Conservation (phyloP, 2,797 vertebrate species). For the Mus caroli region DNA sequence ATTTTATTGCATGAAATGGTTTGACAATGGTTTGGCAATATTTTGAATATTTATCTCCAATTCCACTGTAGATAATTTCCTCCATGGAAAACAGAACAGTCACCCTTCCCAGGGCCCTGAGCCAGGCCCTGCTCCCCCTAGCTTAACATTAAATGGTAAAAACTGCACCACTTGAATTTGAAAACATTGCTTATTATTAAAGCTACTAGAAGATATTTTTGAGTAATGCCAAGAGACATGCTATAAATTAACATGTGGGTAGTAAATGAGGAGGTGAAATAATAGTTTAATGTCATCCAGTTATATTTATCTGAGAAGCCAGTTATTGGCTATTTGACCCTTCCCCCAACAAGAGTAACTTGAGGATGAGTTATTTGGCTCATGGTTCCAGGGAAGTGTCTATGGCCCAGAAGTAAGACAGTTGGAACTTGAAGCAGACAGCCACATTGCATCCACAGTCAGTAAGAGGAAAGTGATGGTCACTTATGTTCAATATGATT, state of each 20-base stretch:
- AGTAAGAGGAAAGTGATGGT: not conserved
- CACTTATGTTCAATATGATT: not conserved
- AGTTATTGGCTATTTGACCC: not conserved
- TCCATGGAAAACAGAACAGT: not conserved
- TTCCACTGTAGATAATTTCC: not conserved
- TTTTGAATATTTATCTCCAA: slow-evolving; percentile 42
- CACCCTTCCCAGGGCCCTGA: not conserved
- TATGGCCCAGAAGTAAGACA: not conserved
- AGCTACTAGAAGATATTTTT: slow-evolving; percentile 39
- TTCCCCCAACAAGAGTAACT: not conserved
- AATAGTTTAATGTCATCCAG: not conserved
- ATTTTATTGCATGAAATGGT: slow-evolving; percentile 59
- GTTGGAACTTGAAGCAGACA: not conserved
- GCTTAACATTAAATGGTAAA: not conserved
- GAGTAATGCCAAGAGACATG: slow-evolving; percentile 10
- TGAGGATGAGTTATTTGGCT: not conserved
- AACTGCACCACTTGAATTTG: not conserved
- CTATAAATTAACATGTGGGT: not conserved
- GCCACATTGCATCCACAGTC: not conserved
- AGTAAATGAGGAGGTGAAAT: not conserved
- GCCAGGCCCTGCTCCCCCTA: not conserved
- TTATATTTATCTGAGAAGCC: not conserved
- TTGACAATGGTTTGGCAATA: slow-evolving; percentile 11
- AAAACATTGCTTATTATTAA: slow-evolving; percentile 33
- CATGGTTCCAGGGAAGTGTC: not conserved